These are phyloP conservation scores for Ennomos fuscantarius DNA, from an alignment of 2,888 invertebrate species.

Conservation along the genomic window DNA sequence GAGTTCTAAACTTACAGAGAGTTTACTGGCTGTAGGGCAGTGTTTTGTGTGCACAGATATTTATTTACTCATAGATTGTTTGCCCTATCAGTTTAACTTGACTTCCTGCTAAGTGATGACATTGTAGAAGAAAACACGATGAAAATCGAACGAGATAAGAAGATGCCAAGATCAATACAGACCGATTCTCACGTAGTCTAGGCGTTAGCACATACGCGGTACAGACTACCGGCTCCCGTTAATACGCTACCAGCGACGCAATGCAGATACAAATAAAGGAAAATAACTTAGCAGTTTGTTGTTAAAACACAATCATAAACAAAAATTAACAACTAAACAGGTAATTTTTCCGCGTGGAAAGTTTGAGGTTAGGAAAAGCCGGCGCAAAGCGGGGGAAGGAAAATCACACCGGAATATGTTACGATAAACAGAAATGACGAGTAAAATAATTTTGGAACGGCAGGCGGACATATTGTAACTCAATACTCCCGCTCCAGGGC, in stretches of 20 bases:
- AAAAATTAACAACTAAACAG: slow-evolving; percentile 14
- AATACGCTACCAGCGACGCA: slow-evolving; percentile 33
- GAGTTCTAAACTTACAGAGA: slow-evolving; percentile 19
- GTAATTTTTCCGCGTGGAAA: slow-evolving; percentile 32
- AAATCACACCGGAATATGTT: slow-evolving; percentile 41
- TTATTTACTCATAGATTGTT: slow-evolving; percentile 2
- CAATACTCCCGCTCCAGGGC: slow-evolving; percentile 74
- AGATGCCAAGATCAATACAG: slow-evolving; percentile 28
- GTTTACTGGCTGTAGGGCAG: not conserved
- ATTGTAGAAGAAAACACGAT: not conserved
- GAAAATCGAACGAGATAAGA: slow-evolving; percentile 12
- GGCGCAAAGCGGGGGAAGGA: slow-evolving; percentile 48
- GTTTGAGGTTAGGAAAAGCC: slow-evolving; percentile 71
- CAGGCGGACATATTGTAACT: slow-evolving; percentile 80
- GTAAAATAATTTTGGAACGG: slow-evolving; percentile 71
- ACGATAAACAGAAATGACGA: slow-evolving; percentile 57
- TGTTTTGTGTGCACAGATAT: not conserved
- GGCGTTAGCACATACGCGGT: slow-evolving; percentile 18
- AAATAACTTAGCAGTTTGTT: slow-evolving; percentile 34
- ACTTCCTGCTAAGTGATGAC: not conserved
- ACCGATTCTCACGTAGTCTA: slow-evolving; percentile 20
- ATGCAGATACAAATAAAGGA: slow-evolving; percentile 32
- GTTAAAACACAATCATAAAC: slow-evolving; percentile 35
- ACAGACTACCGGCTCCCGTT: slow-evolving; percentile 14
- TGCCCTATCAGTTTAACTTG: not conserved